Conservation (phyloP, 2,113 vertebrate genomes). For the Rhinogobius similis region DNA sequence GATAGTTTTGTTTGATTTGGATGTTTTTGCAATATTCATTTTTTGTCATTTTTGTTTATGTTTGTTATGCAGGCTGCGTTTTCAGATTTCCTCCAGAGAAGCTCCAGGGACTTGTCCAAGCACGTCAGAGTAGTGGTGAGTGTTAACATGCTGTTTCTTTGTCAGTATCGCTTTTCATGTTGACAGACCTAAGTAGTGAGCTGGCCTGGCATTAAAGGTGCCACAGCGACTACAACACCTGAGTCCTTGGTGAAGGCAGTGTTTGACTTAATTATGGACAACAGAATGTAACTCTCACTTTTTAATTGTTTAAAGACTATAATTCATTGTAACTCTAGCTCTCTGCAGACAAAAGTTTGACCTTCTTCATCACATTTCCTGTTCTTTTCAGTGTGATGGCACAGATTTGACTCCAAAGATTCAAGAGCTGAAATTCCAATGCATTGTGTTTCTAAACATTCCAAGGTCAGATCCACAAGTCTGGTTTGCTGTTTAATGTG, state of each 20-base stretch:
- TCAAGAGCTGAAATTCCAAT: conserved; percentile 97
- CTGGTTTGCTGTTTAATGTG: not conserved
- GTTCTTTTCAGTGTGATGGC: conserved; percentile 87
- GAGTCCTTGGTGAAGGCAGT: not conserved
- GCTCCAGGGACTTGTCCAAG: conserved; percentile 97
- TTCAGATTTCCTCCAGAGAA: conserved; percentile 95
- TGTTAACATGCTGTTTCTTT: conserved; percentile 40
- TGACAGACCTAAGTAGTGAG: not conserved
- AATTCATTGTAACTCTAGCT: conserved; percentile 7
- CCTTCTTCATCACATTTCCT: conserved; percentile 4
- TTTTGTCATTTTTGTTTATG: conserved; percentile 28
- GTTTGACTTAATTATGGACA: not conserved
- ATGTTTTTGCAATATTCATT: conserved; percentile 7
- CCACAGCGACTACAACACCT: not conserved
- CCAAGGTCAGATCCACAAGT: conserved; percentile 83
- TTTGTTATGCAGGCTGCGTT: conserved; percentile 86
- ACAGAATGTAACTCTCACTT: not conserved
- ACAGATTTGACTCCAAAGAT: conserved; percentile 94
- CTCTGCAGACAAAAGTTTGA: conserved; percentile 32
- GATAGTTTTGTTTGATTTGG: conserved; percentile 50
- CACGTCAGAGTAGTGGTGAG: conserved; percentile 96
- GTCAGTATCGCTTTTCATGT: conserved; percentile 26
- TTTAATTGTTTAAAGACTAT: not conserved
- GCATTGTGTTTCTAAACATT: conserved; percentile 98
- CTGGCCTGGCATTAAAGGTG: conserved; percentile 33